Base-by-base conservation (phyloP, 2,797 vertebrate species). In the Salarias fasciatus region DNA sequence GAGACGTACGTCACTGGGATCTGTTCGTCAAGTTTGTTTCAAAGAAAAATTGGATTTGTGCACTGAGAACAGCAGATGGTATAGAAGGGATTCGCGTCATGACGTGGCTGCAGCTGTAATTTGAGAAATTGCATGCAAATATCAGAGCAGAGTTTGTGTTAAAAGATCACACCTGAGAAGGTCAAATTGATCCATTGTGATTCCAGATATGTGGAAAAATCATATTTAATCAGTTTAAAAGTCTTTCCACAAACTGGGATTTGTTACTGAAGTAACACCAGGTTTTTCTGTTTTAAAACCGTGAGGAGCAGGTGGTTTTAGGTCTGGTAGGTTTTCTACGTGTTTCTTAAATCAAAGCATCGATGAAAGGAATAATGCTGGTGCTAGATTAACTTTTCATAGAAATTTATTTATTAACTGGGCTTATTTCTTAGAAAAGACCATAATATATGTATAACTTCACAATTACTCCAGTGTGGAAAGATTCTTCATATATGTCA, bases 301-400 rank as follows among this genome's bases (percentile, higher is more conserved):
- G 38, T 47, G 18, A 63, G 9, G 13, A 50, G 48, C 63, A 51
- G 52, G 50, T 59, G 80, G 48, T 50, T 77, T 63, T 13, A 63
- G 43, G 41, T 54, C 53, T 56, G 40, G 30, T 36, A 48, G 48
- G 24, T 75, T 77, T 63, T 75, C 63, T 68, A 41, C 6, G 6
- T 53, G 47, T 61, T 72, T 65, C 30, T 47, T 51, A 53, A 69
- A 74, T 76, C 54, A 80, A 77, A 71, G 64, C 47, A 6, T 0
- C 8, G 55, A 79, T 76, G 50, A 84, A 79, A 86, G 58, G 63
- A 83, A 81, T 63, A 64, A 76, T 77, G 77, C 58, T 67, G 72
- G 29, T 68, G 65, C 63, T 37, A 13, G 48, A 55, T 50, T 72
- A 31, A 9, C 42, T 5, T 42, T 44, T 46, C 42, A 54, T 43